Base-by-base conservation (phyloP, 2,888 invertebrate species). In the Drosophila merina region DNA sequence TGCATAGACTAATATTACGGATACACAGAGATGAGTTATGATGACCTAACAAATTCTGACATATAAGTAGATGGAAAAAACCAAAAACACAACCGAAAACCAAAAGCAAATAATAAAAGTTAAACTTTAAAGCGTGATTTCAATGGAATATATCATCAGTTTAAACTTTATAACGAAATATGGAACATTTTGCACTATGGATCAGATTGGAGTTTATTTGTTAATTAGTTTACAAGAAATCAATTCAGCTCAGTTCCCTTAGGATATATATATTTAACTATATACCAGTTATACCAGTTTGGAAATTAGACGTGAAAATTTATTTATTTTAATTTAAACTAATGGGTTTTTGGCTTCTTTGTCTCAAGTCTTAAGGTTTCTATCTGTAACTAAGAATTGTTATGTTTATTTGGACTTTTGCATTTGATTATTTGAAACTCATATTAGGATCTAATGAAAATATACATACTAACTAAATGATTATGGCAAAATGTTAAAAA, bases 101-200 rank as follows among this genome's bases (percentile, higher is more conserved):
- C 64, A 82, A 84, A 89, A 90, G 89, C 89, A 88, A 88, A 88
- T 88, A 89, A 80, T 69, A 88, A 90, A 91, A 91, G 90, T 90
- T 87, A 77, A 91, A 91, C 90, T 90, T 91, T 87, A 82, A 83
- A 76, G 74, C 88, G 90, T 90, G 90, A 90, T 89, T 89, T 82
- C 82, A 88, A 89, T 76, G 76, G 74, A 78, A 89, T 82, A 89
- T 90, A 89, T 90, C 90, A 89, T 88, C 84, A 79, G 83, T 88
- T 84, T 75, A 89, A 74, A 78, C 76, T 74, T 64, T 79, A 63
- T 60, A 69, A 51, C 14, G 4, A 66, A 75, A 75, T 77, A 85
- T 76, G 66, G 63, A 71, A 73, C 54, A 76, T 76, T 85, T 70
- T 68, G 48, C 60, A 62, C 50, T 38, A 44, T 57, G 31, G 20